phyloP scores from a whole-genome alignment of 2,113 vertebrate species.

The Potamarius usumacintae region DNA sequence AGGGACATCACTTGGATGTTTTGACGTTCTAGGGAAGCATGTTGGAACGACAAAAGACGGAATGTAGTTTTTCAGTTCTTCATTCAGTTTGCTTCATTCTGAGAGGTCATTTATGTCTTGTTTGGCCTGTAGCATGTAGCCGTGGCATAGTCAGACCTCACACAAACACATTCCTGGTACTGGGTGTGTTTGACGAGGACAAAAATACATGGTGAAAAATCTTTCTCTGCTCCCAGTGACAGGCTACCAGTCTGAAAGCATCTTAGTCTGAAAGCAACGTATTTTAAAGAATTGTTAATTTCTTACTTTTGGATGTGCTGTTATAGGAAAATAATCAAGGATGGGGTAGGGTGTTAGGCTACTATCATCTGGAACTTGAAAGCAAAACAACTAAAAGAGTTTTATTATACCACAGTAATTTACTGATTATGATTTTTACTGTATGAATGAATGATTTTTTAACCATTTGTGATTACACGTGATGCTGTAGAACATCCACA shows the following conservation, averaged over 20 bases:
- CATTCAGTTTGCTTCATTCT: slow-evolving; percentile 1
- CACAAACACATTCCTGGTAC: slow-evolving; percentile 29
- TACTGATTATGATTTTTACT: neutral
- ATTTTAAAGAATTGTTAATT: neutral
- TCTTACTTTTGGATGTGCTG: neutral
- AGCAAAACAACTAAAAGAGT: neutral
- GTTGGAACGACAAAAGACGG: slow-evolving; percentile 29
- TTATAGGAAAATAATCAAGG: neutral
- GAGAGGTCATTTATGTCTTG: slow-evolving; percentile 21
- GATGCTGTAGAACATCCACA: neutral
- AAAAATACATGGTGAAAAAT: slow-evolving; percentile 25
- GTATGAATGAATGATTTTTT: neutral
- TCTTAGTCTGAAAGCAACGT: neutral
- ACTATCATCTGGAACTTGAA: neutral
- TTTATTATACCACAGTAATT: neutral
- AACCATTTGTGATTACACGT: neutral
- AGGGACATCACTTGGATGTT: slow-evolving; percentile 27
- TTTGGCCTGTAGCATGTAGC: slow-evolving; percentile 23
- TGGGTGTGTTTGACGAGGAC: slow-evolving; percentile 17
- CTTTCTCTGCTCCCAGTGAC: neutral
- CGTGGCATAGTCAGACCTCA: slow-evolving; percentile 23
- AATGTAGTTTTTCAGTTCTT: slow-evolving; percentile 9
- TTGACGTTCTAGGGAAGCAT: slow-evolving; percentile 21
- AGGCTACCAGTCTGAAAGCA: neutral
- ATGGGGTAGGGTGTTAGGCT: neutral